phyloP scores from a whole-genome alignment of 2,797 vertebrate species.

The Bucorvus abyssinicus region DNA sequence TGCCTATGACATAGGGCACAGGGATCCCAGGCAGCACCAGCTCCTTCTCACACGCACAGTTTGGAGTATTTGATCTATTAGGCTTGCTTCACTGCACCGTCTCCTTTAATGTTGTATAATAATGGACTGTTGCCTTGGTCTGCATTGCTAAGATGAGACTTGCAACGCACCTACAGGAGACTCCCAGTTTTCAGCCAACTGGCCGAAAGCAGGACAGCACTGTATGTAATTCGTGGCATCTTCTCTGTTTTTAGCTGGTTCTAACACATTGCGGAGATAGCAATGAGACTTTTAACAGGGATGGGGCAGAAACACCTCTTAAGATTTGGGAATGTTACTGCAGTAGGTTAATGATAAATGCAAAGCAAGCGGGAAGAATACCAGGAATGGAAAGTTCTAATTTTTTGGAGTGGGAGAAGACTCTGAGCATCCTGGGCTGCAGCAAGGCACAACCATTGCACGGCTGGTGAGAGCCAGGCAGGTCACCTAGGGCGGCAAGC shows the following conservation, averaged over 20 bases:
- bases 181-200: background rate
- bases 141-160: background rate
- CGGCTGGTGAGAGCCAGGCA: background rate
- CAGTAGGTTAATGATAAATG: background rate
- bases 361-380: fast-evolving
- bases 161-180: fast-evolving
- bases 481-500: fast-evolving
- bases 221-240: background rate
- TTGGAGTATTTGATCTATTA: background rate
- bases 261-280: fast-evolving
- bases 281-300: fast-evolving
- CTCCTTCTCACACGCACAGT: background rate
- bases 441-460: fast-evolving
- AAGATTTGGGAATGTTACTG: no score
- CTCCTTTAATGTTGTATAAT: background rate
- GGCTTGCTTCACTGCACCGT: background rate
- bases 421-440: fast-evolving
- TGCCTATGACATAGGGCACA: fast-evolving
- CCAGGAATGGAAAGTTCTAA: fast-evolving
- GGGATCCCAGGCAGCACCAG: background rate
- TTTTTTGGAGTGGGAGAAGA: background rate
- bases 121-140: fast-evolving
- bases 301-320: background rate
- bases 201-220: fast-evolving
- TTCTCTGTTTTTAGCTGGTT: background rate